Base-by-base conservation (phyloP, 2,113 vertebrate genomes). In the Tragelaphus strepsiceros region DNA sequence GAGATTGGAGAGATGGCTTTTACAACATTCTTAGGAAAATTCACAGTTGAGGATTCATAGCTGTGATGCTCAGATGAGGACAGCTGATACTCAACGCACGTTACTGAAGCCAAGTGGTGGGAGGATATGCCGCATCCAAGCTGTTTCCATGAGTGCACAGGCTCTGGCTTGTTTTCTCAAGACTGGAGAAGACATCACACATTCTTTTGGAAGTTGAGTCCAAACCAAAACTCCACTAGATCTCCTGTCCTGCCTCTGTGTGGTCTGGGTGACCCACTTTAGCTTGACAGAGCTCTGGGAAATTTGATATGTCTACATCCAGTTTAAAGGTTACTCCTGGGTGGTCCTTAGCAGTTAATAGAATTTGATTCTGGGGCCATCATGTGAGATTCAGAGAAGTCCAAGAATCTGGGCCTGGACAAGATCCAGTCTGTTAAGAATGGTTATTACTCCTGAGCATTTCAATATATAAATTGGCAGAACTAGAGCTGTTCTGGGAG, bases 201-300 rank as follows among this genome's bases (percentile, higher is more conserved):
- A 87, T 97, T 95, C 59, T 96, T 93, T 93, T 84, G 90, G 28
- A 97, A 97, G 92, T 46, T 96, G 96, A 92, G 78, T 91, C 67
- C 93, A 95, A 97, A 90, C 94, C 87, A 62, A 71, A 94, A 88
- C 86, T 96, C 59, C 13, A 88, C 16, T 96, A 77, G 58, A 62
- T 97, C 87, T 97, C 51, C 84, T 81, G 14, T 87, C 24, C 77
- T 94, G 74, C 24, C 43, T 97, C 92, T 97, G 97, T 81, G 97
- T 98, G 98, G 98, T 96, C 97, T 94, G 88, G 51, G 88, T 97
- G 94, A 97, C 91, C 97, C 53, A 90, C 21, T 94, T 94, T 46
- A 71, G 61, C 86, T 80, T 58, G n/a, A 95, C 94, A 93, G 49
- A 95, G 56, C 30, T 84, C 94, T 97, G 96, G 67, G 97, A 98